phyloP scores from a whole-genome alignment of 2,888 invertebrate genomes.

The Psylliodes chrysocephalus region DNA sequence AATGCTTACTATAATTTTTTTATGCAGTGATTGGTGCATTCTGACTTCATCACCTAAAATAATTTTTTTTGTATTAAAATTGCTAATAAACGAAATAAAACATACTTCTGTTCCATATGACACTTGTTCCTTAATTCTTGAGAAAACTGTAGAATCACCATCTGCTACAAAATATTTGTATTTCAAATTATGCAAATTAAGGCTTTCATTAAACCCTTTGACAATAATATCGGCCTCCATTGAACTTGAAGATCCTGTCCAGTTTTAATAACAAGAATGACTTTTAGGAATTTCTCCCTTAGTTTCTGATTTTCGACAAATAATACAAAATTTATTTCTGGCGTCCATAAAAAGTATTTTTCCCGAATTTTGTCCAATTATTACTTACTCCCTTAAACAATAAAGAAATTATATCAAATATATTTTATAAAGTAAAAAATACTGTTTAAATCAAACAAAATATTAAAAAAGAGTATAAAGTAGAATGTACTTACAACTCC shows the following conservation, averaged over 20 bases:
- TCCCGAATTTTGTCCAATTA: slow-evolving; percentile 35
- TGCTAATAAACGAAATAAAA: background rate
- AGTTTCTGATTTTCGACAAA: slow-evolving; percentile 30
- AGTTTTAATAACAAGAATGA: slow-evolving; percentile 45
- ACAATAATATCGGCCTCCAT: slow-evolving; percentile 32
- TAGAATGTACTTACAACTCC: too few relatives aligned
- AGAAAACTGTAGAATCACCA: slow-evolving; percentile 41
- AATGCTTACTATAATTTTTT: slow-evolving; percentile 32
- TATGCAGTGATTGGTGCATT: slow-evolving; percentile 41
- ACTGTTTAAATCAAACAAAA: too few relatives aligned
- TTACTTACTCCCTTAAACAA: slow-evolving; percentile 27
- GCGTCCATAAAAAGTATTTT: slow-evolving; percentile 41
- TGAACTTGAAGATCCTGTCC: slow-evolving; percentile 31
- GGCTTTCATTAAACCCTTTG: slow-evolving; percentile 37
- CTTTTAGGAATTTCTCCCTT: background rate
- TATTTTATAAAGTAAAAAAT: too few relatives aligned
- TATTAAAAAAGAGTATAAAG: too few relatives aligned
- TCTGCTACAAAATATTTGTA: slow-evolving; percentile 40
- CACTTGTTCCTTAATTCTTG: slow-evolving; percentile 35
- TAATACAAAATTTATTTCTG: slow-evolving; percentile 40
- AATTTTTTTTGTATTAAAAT: too few relatives aligned
- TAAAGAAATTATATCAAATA: too few relatives aligned
- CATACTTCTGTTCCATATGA: slow-evolving; percentile 33
- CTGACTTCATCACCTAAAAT: slow-evolving; percentile 22
- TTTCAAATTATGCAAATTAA: slow-evolving; percentile 35